Percentiles rank a stretch among this genome's conserved stretches.
Evolutionary conservation across 2,797 vertebrate genomes (phyloP).

Genomic region (Neomorphus geoffroyi): DNA sequence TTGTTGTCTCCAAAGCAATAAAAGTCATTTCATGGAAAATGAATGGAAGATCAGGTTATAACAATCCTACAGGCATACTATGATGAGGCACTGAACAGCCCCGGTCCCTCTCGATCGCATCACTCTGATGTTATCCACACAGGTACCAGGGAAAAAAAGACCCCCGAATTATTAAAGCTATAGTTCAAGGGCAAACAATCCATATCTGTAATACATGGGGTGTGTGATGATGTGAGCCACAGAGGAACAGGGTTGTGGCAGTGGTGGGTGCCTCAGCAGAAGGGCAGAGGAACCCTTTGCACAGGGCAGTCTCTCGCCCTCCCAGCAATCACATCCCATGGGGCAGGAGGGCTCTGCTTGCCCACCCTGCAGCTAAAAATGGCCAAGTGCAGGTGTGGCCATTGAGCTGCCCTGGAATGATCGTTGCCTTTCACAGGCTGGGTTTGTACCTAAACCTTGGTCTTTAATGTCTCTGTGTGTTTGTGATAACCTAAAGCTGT

Average conservation of each 20-base stretch:
- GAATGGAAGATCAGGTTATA: background rate
- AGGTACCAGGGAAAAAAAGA: background rate
- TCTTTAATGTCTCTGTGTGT: background rate
- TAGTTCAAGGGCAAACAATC: background rate
- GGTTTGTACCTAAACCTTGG: background rate
- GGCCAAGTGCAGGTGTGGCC: accelerated
- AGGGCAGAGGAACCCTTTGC: background rate
- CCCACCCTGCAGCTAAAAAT: background rate
- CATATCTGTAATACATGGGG: accelerated
- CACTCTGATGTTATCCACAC: background rate
- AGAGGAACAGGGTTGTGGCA: background rate
- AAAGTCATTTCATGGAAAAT: background rate
- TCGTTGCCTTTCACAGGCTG: background rate
- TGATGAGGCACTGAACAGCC: background rate
- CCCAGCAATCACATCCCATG: accelerated
- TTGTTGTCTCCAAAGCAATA: background rate
- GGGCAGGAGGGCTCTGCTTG: background rate
- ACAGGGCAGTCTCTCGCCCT: accelerated
- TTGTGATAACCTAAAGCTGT: background rate
- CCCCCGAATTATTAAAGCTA: background rate
- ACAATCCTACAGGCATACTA: background rate
- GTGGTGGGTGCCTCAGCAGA: background rate
- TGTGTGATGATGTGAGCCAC: background rate
- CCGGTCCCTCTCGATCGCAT: accelerated
- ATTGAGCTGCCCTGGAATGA: accelerated